Percentiles rank a stretch among this genome's conserved stretches.
These are phyloP conservation scores for Pandemis corylana DNA, from an alignment of 2,888 invertebrate genomes.

Conservation along the genomic window DNA sequence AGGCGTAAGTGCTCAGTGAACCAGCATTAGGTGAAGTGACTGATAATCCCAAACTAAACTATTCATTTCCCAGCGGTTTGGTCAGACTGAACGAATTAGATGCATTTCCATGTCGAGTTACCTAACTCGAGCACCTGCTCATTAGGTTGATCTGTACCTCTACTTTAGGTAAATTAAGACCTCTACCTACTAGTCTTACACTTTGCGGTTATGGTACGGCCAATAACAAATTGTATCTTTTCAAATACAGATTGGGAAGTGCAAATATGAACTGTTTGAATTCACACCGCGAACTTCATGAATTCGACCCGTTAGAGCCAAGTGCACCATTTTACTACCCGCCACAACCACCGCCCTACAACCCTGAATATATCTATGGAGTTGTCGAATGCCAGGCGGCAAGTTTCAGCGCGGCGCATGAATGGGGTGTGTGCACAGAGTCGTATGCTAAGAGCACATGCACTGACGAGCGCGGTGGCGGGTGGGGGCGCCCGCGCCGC, in stretches of 20 bases:
- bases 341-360: constrained; percentile 74
- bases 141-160: background rate
- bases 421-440: constrained; percentile 57
- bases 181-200: background rate
- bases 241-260: constrained; percentile 43
- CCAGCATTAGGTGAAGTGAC: background rate
- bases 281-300: constrained; percentile 58
- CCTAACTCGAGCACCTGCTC: background rate
- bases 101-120: constrained; percentile 6
- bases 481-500: constrained; percentile 67
- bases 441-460: constrained; percentile 54
- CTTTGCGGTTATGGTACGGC: background rate
- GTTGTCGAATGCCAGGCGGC: constrained; percentile 54
- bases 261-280: constrained; percentile 74
- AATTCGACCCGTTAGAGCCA: constrained; percentile 60
- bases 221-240: constrained; percentile 10
- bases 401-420: constrained; percentile 46
- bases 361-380: constrained; percentile 69
- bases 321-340: constrained; percentile 69
- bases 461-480: constrained; percentile 54
- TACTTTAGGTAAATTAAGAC: too few species aligned
- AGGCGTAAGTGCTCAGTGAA: constrained; percentile 20
- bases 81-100: constrained; percentile 1
- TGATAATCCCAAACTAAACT: constrained; percentile 18
- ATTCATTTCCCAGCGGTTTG: constrained; percentile 12